Evolutionary conservation across 2,888 invertebrate genomes (phyloP).

Genomic region (Pachydiplax longipennis): DNA sequence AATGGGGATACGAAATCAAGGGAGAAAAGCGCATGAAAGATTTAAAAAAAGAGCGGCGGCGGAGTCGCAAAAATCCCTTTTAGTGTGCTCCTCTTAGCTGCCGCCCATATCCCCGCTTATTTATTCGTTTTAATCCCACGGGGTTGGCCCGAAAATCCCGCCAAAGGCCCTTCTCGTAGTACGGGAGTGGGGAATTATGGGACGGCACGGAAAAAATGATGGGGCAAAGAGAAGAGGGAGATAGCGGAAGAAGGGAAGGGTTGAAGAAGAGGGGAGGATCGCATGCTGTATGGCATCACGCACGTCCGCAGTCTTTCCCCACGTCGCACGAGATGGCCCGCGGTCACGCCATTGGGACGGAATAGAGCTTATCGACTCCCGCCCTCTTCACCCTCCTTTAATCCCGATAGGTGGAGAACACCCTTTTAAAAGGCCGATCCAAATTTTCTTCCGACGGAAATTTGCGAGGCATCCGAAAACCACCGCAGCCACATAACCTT

Average conservation of each 20-base stretch:
- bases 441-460: slow-evolving; percentile 38
- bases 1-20: no score
- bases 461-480: slow-evolving; percentile 31
- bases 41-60: not conserved
- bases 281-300: not conserved
- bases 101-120: not conserved
- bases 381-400: not conserved
- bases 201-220: not conserved
- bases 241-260: not conserved
- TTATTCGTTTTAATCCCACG: slow-evolving; percentile 28
- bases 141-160: not conserved
- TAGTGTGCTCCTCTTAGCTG: not conserved
- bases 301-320: not conserved
- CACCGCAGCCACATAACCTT: not conserved
- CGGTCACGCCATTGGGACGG: not conserved
- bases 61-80: not conserved
- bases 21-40: no score
- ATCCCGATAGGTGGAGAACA: not conserved
- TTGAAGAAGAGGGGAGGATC: not conserved
- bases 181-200: not conserved
- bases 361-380: not conserved
- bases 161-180: not conserved
- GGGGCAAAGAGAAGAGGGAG: not conserved
- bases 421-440: slow-evolving; percentile 17
- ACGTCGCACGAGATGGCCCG: not conserved